Conservation (phyloP, 2,113 vertebrate species). For the Rousettus leschenaultii region DNA sequence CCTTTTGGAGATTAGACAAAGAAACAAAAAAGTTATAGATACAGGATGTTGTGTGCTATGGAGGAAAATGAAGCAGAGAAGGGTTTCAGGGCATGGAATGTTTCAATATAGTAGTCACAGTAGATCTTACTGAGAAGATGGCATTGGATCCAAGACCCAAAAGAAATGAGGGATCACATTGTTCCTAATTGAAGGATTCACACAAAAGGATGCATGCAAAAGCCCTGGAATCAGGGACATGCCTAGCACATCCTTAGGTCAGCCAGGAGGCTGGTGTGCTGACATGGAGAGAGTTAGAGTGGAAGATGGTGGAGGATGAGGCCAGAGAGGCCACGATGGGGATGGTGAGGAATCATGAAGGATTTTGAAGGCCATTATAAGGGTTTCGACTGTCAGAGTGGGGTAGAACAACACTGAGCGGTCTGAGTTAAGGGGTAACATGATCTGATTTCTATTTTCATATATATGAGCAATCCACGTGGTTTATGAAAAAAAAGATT, state of each 20-base stretch:
- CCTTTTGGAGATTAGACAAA: not conserved
- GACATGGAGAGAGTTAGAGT: not conserved
- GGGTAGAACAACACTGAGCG: not conserved
- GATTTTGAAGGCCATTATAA: not conserved
- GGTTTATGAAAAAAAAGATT: not conserved
- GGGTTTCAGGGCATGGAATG: not conserved
- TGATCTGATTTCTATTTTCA: not conserved
- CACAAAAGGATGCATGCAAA: not conserved
- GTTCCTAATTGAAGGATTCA: not conserved
- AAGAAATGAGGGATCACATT: not conserved
- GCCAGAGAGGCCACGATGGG: not conserved
- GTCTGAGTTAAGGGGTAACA: not conserved
- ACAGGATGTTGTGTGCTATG: not conserved
- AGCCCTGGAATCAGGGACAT: not conserved
- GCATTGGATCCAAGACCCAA: not conserved
- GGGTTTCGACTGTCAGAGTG: not conserved
- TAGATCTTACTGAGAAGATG: not conserved
- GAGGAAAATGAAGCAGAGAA: not conserved
- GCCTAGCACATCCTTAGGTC: not conserved
- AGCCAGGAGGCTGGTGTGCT: not conserved
- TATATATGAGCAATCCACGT: not conserved
- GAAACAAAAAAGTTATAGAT: not conserved
- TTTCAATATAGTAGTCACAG: not conserved
- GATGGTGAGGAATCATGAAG: not conserved
- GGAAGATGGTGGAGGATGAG: not conserved